Base-by-base conservation (phyloP, 2,113 vertebrate genomes). In the Microcebus ravelobensis region DNA sequence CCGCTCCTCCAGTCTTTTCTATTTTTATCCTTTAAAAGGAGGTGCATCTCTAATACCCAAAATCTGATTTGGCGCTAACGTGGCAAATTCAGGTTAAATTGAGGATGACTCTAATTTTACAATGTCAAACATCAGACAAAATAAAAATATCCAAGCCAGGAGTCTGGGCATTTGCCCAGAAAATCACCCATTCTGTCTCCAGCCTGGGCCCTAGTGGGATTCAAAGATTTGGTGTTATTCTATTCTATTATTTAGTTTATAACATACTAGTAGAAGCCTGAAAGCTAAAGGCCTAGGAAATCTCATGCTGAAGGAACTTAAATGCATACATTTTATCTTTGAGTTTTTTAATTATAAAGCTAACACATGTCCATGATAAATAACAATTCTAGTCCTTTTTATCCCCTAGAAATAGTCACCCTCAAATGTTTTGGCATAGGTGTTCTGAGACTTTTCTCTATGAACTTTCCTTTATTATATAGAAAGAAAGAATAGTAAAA, bases 21-120 rank as follows among this genome's bases (percentile, higher is more conserved):
- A 8, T 27, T 93, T 87, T 82, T 74, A 15, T 55, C 18, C 36
- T 68, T 34, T 34, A 45, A 87, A 68, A 89, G 10, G 59, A 73
- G 61, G 68, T 12, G 6, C 20, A 2, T 81, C 52, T 39, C 20
- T 67, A 68, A 81, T 90, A 91, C 17, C 81, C 23, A 82, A 52
- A 23, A 59, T 55, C 52, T 93, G 34, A 39, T 83, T 59, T 61
- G 50, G 45, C 59, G 77, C 27, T n/a, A 3, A 11, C 27, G 23
- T 89, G 52, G 83, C 57, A 63, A 95, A 91, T 71, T 45, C 31
- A n/a, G 83, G 68, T 84, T 48, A 83, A 87, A 67, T 25, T 71
- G 63, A 27, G n/a, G 59, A 36, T 57, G 39, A 67, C 42, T 11
- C 15, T 63, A 73, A 59, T 65, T 90, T 73, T 59, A 87, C 82